phyloP scores from a whole-genome alignment of 2,888 invertebrate genomes.

The Stictocephala bisonia region DNA sequence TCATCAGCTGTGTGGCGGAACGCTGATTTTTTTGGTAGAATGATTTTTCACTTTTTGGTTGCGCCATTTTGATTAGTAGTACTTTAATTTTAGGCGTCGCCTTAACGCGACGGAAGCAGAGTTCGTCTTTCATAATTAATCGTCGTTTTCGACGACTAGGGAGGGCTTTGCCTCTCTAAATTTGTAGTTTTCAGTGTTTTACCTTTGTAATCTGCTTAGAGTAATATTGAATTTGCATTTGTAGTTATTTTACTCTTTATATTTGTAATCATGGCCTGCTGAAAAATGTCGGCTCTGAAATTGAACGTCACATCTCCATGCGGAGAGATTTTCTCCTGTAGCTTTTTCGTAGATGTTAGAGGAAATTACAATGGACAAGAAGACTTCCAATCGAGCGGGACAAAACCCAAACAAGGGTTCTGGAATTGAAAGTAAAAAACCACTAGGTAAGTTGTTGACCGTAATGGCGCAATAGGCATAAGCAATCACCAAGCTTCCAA shows the following conservation, averaged over 20 bases:
- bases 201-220: conserved; percentile 60
- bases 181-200: conserved; percentile 65
- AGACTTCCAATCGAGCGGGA: conserved; percentile 75
- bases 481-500: too few relatives aligned
- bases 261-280: conserved; percentile 78
- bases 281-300: conserved; percentile 79
- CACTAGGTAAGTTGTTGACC: conserved; percentile 75
- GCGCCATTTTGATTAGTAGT: too few relatives aligned
- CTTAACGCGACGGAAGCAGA: conserved; percentile 75
- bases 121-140: conserved; percentile 66
- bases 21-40: too few relatives aligned
- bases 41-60: too few relatives aligned
- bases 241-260: conserved; percentile 68
- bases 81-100: conserved; percentile 70
- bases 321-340: conserved; percentile 75
- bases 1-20: too few relatives aligned
- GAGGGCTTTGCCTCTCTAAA: conserved; percentile 70
- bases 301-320: conserved; percentile 76
- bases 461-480: too few relatives aligned
- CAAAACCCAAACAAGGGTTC: conserved; percentile 77
- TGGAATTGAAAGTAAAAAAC: conserved; percentile 80
- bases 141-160: conserved; percentile 77
- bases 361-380: conserved; percentile 80
- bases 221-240: conserved; percentile 45
- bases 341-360: conserved; percentile 68